Conservation (phyloP, 2,797 vertebrate genomes). For the Pitangus sulphuratus region DNA sequence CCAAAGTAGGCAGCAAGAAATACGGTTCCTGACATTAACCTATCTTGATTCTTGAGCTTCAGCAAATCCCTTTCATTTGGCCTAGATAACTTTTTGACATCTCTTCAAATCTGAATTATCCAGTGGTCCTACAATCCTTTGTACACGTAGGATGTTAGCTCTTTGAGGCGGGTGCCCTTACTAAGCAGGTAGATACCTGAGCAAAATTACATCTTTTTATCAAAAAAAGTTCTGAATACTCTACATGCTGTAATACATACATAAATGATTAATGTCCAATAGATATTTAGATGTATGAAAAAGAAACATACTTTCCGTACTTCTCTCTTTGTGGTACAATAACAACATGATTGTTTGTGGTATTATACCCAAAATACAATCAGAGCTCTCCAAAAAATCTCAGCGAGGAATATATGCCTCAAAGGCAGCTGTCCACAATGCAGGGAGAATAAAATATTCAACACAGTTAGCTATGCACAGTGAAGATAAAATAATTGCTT, state of each 20-base stretch:
- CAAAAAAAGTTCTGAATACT: not conserved
- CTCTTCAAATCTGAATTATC: not conserved
- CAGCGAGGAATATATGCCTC: not conserved
- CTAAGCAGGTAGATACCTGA: not conserved
- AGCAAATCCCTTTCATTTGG: not conserved
- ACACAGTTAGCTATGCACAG: not conserved
- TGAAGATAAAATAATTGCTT: slow-evolving; percentile 6
- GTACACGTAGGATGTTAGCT: not conserved
- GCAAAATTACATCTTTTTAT: not conserved
- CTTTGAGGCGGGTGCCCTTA: not conserved
- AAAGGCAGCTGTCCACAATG: not conserved
- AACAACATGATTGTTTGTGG: not conserved
- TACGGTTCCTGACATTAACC: not conserved
- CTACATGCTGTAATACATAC: not conserved
- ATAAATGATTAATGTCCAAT: not conserved
- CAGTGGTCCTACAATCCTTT: not conserved
- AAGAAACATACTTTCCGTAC: not conserved
- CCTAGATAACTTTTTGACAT: not conserved
- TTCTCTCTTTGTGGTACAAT: not conserved
- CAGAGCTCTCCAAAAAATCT: not conserved
- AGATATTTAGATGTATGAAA: not conserved
- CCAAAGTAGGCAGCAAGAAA: slow-evolving; percentile 17
- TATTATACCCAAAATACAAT: not conserved
- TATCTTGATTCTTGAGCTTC: not conserved
- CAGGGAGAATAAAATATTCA: not conserved